These are phyloP conservation scores for Limenitis camilla DNA, from an alignment of 2,888 invertebrate genomes.

Conservation along the genomic window DNA sequence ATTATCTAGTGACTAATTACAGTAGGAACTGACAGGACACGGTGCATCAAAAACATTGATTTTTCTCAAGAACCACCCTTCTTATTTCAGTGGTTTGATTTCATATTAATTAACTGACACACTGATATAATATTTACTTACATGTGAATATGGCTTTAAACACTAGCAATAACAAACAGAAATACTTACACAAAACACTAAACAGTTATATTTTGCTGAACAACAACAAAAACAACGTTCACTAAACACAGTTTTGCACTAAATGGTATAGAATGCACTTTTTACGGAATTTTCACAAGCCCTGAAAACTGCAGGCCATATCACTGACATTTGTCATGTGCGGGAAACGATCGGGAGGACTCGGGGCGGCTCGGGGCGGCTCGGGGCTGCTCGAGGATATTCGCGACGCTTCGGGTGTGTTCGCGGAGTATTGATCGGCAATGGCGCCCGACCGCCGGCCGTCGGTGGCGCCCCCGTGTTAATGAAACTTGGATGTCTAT, in stretches of 20 bases:
- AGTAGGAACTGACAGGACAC: neutral
- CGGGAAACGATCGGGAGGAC: conserved; percentile 31
- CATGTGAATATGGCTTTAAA: conserved; percentile 2
- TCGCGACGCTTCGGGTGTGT: conserved; percentile 30
- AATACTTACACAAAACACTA: conserved; percentile 51
- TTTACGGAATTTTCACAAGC: conserved; percentile 51
- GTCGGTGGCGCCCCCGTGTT: conserved; percentile 64
- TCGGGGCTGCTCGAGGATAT: conserved; percentile 25
- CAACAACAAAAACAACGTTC: conserved; percentile 33
- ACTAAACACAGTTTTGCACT: conserved; percentile 38
- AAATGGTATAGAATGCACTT: conserved; percentile 31
- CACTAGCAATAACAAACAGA: neutral
- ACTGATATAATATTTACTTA: neutral
- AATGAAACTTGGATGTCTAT: conserved; percentile 68
- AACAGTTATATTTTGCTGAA: conserved; percentile 25
- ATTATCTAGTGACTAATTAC: neutral
- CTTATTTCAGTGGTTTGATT: neutral
- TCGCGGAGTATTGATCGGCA: conserved; percentile 57
- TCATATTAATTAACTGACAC: neutral
- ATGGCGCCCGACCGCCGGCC: conserved; percentile 63
- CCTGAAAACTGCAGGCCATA: conserved; percentile 62
- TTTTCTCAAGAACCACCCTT: conserved; percentile 1
- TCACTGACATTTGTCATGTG: conserved; percentile 69
- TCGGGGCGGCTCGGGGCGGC: conserved; percentile 24
- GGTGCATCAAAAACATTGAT: conserved; percentile 15